Evolutionary conservation across 2,797 vertebrate species (phyloP).

Genomic region (Cyprinodon diabolis): DNA sequence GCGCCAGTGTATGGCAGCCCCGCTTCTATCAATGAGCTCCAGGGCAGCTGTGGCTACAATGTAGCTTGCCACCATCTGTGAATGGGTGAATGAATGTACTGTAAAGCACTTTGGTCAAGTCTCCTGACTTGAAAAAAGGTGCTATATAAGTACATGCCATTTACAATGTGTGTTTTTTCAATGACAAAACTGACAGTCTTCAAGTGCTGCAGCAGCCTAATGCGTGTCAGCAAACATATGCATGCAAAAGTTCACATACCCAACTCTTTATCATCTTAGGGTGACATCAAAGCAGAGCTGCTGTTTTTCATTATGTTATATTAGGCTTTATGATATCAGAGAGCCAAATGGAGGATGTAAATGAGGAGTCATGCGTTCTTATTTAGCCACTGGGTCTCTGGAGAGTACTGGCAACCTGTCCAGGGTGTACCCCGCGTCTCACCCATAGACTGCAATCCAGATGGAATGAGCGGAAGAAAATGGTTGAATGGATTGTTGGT

Average conservation of each 20-base stretch:
- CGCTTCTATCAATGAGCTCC: no score
- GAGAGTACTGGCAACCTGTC: constrained; percentile 10
- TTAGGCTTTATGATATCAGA: constrained; percentile 43
- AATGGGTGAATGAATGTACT: no score
- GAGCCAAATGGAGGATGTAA: constrained; percentile 40
- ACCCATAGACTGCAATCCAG: no score
- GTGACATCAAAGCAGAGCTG: constrained; percentile 37
- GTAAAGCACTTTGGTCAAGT: no score
- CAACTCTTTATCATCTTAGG: constrained; percentile 36
- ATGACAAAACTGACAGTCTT: constrained; percentile 69
- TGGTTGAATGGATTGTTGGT: constrained; percentile 2
- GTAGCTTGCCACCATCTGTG: no score
- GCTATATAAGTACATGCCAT: no score
- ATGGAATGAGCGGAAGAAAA: no score
- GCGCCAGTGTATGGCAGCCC: no score
- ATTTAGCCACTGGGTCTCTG: constrained; percentile 49
- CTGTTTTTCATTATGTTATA: constrained; percentile 49
- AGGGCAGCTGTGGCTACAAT: no score
- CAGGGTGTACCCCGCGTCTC: no score
- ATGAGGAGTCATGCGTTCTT: constrained; percentile 57
- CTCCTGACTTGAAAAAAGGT: no score
- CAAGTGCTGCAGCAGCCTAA: constrained; percentile 70
- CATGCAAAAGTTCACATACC: constrained; percentile 33
- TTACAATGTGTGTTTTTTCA: constrained; percentile 69
- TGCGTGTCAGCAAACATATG: constrained; percentile 44